Conservation (phyloP, 1,140 invertebrate genomes). For the Orussus abietinus region DNA sequence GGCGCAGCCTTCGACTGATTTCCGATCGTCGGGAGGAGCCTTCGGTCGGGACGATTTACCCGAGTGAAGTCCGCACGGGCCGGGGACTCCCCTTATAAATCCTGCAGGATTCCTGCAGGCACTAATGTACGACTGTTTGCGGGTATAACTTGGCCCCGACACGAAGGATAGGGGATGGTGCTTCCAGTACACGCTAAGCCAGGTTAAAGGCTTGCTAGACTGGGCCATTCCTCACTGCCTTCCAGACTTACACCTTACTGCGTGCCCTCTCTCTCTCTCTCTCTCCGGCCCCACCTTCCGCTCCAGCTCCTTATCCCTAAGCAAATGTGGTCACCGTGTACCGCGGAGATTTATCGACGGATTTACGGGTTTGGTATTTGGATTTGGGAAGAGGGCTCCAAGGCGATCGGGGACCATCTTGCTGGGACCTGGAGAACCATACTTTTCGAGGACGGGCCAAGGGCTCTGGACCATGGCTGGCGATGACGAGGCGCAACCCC, state of each 20-base stretch:
- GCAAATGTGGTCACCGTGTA: constrained; percentile 41
- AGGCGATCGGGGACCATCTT: too few relatives aligned
- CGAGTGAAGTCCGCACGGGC: too few relatives aligned
- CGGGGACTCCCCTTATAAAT: constrained; percentile 50
- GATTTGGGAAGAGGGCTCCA: too few relatives aligned
- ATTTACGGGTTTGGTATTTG: too few relatives aligned
- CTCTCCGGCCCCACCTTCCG: constrained; percentile 5
- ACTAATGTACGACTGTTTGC: constrained; percentile 57
- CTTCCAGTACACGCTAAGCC: constrained; percentile 50
- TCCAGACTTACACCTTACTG: constrained; percentile 38
- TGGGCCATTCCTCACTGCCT: constrained; percentile 50
- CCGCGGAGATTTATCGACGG: constrained; percentile 47
- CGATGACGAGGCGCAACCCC: too few relatives aligned
- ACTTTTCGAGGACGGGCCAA: too few relatives aligned
- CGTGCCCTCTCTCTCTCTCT: constrained; percentile 9
- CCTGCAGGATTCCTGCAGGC: constrained; percentile 50
- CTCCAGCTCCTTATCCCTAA: constrained; percentile 47
- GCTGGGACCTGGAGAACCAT: too few relatives aligned
- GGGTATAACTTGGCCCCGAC: constrained; percentile 54
- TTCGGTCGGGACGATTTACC: too few relatives aligned
- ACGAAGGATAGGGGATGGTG: constrained; percentile 48
- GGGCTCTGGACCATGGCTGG: too few relatives aligned
- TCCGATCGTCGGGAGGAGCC: too few relatives aligned
- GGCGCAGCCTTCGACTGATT: too few relatives aligned
- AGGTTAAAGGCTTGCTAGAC: constrained; percentile 51